These are phyloP conservation scores for Ictidomys tridecemlineatus DNA, from an alignment of 2,113 vertebrate genomes.

Conservation along the genomic window DNA sequence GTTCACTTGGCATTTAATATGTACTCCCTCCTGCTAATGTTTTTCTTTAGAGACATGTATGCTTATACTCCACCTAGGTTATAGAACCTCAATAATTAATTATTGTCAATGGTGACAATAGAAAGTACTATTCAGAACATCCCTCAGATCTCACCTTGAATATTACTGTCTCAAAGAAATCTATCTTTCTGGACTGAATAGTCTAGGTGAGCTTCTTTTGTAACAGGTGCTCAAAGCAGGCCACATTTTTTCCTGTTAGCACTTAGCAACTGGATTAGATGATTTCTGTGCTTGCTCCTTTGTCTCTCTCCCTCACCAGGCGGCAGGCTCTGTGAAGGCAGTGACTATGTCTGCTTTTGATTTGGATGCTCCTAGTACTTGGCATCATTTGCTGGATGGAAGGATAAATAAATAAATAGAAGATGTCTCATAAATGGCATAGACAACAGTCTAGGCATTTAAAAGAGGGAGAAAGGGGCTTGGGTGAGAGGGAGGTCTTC, in stretches of 20 bases:
- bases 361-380: not conserved
- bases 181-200: not conserved
- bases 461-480: not conserved
- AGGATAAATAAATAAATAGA: slow-evolving; percentile 7
- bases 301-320: not conserved
- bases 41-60: not conserved
- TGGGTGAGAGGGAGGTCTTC: not conserved
- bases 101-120: not conserved
- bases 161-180: slow-evolving; percentile 15
- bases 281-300: not conserved
- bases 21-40: not conserved
- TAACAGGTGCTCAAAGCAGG: not conserved
- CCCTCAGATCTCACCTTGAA: slow-evolving; percentile 15
- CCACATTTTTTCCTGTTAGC: slow-evolving; percentile 4
- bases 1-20: not conserved
- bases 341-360: slow-evolving; percentile 1
- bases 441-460: not conserved
- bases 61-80: not conserved
- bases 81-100: slow-evolving; percentile 14
- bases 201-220: slow-evolving; percentile 1
- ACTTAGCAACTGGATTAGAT: not conserved
- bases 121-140: not conserved
- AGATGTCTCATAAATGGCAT: not conserved
- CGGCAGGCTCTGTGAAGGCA: not conserved
- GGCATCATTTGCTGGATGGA: not conserved